Evolutionary conservation across 2,113 vertebrate species (phyloP).

Genomic region (Archocentrus centrarchus): DNA sequence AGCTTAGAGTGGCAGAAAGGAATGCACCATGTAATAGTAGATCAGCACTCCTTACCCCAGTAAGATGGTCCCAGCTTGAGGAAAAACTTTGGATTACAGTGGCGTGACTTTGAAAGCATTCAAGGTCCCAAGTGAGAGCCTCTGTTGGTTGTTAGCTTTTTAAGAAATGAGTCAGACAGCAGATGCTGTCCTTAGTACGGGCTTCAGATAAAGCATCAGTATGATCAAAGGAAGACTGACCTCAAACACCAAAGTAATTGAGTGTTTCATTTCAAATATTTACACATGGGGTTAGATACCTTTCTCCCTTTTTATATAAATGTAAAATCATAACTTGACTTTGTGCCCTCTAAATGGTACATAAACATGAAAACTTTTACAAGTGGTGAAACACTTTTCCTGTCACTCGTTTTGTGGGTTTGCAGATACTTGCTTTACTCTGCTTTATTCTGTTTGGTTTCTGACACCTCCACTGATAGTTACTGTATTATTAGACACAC

Average conservation of each 20-base stretch:
- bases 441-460: neutral
- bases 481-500: neutral
- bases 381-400: neutral
- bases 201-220: slow-evolving; percentile 7
- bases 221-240: slow-evolving; percentile 37
- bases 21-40: slow-evolving; percentile 67
- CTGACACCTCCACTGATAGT: neutral
- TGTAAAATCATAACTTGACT: neutral
- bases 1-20: slow-evolving; percentile 74
- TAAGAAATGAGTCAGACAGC: slow-evolving; percentile 4
- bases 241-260: slow-evolving; percentile 8
- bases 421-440: neutral
- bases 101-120: neutral
- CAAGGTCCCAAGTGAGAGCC: neutral
- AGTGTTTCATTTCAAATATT: slow-evolving; percentile 22
- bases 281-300: slow-evolving; percentile 6
- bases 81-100: slow-evolving; percentile 6
- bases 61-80: slow-evolving; percentile 6
- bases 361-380: neutral
- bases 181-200: slow-evolving; percentile 12
- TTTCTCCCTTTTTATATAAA: slow-evolving; percentile 1
- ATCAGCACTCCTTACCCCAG: slow-evolving; percentile 28
- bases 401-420: neutral
- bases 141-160: neutral
- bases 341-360: neutral